Conservation (phyloP, 2,113 vertebrate genomes). For the Ceratotherium simum region DNA sequence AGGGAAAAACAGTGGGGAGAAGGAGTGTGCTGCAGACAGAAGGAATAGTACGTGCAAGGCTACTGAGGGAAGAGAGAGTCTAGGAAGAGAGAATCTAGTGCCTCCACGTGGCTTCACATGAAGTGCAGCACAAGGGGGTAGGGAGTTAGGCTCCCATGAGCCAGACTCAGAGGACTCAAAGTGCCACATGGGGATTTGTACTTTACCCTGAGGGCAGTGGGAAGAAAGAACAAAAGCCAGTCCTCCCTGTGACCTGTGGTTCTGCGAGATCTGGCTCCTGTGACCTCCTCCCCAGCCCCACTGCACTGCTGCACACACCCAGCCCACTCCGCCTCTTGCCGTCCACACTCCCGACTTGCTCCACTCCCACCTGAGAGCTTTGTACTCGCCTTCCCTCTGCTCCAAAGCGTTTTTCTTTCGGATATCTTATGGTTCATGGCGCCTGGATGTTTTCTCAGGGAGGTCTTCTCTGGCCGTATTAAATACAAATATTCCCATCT, state of each 20-base stretch:
- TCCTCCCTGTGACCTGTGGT: not conserved
- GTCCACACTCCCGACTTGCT: not conserved
- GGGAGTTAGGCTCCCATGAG: not conserved
- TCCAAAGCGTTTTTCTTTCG: not conserved
- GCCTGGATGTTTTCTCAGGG: not conserved
- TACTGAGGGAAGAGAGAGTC: not conserved
- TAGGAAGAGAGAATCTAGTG: not conserved
- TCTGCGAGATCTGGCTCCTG: not conserved
- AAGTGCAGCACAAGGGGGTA: not conserved
- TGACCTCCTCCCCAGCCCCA: rapidly evolving
- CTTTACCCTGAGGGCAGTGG: not conserved
- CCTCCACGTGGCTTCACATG: not conserved
- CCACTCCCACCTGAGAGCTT: not conserved
- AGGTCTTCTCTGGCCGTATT: not conserved
- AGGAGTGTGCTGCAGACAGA: not conserved
- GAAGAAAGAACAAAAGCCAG: not conserved
- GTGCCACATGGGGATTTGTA: not conserved
- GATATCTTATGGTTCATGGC: not conserved
- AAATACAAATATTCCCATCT: not conserved
- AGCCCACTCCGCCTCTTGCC: not conserved
- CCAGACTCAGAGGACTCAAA: not conserved
- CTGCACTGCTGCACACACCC: not conserved
- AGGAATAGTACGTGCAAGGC: too few relatives aligned
- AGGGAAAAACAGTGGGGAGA: not conserved
- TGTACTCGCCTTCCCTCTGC: not conserved